These are phyloP conservation scores for Megaleporinus macrocephalus DNA, from an alignment of 2,113 vertebrate species.

Conservation along the genomic window DNA sequence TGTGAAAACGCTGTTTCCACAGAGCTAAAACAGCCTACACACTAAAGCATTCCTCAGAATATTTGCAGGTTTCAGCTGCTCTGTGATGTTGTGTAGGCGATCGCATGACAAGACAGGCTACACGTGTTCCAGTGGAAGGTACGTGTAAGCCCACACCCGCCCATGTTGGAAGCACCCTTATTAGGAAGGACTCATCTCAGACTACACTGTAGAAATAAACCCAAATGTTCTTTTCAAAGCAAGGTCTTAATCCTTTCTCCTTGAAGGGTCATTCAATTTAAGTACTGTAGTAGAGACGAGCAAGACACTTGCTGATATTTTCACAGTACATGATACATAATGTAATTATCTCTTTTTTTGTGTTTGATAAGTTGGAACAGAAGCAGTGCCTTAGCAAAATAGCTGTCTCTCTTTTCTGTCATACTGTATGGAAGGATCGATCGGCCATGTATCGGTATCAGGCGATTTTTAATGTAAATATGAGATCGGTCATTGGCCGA, in stretches of 20 bases:
- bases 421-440: too few species aligned
- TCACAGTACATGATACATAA: too few species aligned
- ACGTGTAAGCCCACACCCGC: neutral
- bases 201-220: neutral
- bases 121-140: neutral
- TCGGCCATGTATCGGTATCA: too few species aligned
- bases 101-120: neutral
- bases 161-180: neutral
- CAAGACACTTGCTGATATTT: too few species aligned
- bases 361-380: too few species aligned
- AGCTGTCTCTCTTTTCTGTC: too few species aligned
- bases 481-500: too few species aligned
- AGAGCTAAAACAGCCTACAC: neutral
- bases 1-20: neutral
- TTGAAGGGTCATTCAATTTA: neutral
- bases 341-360: too few species aligned
- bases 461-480: too few species aligned
- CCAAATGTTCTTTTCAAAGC: conserved; percentile 1
- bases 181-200: neutral
- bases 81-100: neutral
- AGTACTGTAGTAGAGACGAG: neutral
- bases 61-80: neutral
- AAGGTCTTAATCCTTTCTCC: neutral
- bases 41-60: neutral
- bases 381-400: too few species aligned